Base-by-base conservation (phyloP, 1,140 invertebrate genomes). In the Meloidogyne chitwoodi region DNA sequence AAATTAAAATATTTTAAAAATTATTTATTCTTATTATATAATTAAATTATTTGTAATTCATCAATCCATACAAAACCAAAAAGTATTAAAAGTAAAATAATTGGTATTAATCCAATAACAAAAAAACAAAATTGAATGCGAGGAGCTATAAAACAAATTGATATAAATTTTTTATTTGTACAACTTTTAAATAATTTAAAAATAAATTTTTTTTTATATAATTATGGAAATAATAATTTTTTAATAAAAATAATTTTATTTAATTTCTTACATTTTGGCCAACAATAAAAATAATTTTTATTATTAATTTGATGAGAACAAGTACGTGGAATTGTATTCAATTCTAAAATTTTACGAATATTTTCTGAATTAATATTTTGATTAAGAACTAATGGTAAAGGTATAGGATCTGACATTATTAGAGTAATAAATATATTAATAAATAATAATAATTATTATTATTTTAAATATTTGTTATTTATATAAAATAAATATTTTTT, bases 31-130 rank as follows among this genome's bases (percentile, higher is more conserved):
- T 56, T 22, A 44, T 44, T 44, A 29, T 10, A 22, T 29, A 14
- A 27, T 73, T 64, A 27, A 64, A 73, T 61, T 34, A 73, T 38
- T 62, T 64, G n/a, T 38, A 73, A 22, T 62, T 73, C 70, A 64
- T 48, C 63, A 22, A 73, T 19, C 70, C 70, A 73, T 26, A 73
- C 48, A 64, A 73, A n/a, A 64, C 38, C 48, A 34, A 73, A 56
- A 29, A 73, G 48, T 26, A 73, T 27, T 61, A 73, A 73, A 26
- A 73, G 44, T 26, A 73, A 24, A 29, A 61, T 41, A 19, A 26
- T 64, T 14, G 70, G 70, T 64, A 73, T 48, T 24, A 73, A 62
- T 24, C 56, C 70, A 24, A 61, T 62, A 34, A 64, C 27, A 64
- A 19, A 73, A 29, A 63, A n/a, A 73, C 70, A 73, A 64, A 41